Base-by-base conservation (phyloP, 1,140 invertebrate genomes). In the Trichonephila clavipes region DNA sequence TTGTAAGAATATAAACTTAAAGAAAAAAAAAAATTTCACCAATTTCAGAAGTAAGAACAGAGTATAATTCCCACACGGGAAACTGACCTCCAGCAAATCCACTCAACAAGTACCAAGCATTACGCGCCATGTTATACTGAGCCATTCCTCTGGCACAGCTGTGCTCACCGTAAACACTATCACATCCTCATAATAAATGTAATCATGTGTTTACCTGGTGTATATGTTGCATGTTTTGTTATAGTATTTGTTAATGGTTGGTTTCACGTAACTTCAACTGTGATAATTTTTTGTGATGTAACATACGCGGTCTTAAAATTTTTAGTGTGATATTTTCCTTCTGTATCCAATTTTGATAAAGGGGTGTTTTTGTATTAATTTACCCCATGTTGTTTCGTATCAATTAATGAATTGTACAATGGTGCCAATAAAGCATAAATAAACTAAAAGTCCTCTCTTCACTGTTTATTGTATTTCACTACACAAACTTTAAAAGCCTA, bases 111-210 rank as follows among this genome's bases (percentile, higher is more conserved):
- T 64, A 87, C 82, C 82, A 87, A 21, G 86, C 69, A 44, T 14
- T 19, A 81, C 66, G 92, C 24, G 92, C 92, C 92, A 93, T 93
- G 92, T 88, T 93, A 88, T 66, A 58, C 51, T 93, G 86, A 93
- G 66, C 92, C 92, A 93, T 93, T 88, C 85, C 69, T 51, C 34
- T 44, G 86, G 21, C 51, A 77, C 85, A 93, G 92, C 92, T 77
- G 72, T 77, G 66, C 51, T 77, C n/a, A 64, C 34, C 51, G 64
- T 88, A 88, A 93, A 93, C 92, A 93, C 62, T 82, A 85, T 21
- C 0, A 51, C 62, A 86, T n/a, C n/a, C n/a, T n/a, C n/a, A n/a
- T n/a, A n/a, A n/a, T n/a, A n/a, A n/a, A n/a, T n/a, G n/a, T n/a
- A n/a, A n/a, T n/a, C n/a, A n/a, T n/a, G n/a, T n/a, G n/a, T n/a